These are phyloP conservation scores for Clarias batrachus DNA, from an alignment of 2,113 vertebrate species.

Conservation along the genomic window DNA sequence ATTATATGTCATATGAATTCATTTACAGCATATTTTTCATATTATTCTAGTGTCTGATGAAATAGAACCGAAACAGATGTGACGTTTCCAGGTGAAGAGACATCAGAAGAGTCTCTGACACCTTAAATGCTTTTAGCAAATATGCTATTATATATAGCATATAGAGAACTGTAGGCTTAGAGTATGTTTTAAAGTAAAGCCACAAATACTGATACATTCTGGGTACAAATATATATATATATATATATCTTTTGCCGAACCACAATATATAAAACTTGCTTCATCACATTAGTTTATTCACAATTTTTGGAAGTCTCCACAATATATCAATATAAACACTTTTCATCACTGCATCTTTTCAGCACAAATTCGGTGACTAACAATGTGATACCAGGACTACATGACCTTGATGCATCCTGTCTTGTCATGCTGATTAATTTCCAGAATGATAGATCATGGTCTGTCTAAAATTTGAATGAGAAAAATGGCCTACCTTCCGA, in stretches of 20 bases:
- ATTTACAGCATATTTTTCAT: neutral
- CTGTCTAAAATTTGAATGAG: neutral
- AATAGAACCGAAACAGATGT: too few species aligned
- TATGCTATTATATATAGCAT: too few species aligned
- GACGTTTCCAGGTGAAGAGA: too few species aligned
- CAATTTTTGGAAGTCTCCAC: neutral
- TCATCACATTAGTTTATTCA: neutral
- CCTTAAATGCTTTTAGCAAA: too few species aligned
- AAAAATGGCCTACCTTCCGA: neutral
- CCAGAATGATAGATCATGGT: neutral
- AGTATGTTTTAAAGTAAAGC: neutral
- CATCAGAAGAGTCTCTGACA: neutral
- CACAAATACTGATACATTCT: neutral
- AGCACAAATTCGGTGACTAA: neutral
- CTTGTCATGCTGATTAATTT: conserved; percentile 4
- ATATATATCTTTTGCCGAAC: neutral
- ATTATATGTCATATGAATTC: neutral
- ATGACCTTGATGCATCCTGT: neutral
- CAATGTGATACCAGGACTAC: neutral
- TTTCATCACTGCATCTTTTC: neutral
- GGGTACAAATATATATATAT: neutral
- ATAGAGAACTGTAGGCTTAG: too few species aligned
- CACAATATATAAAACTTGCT: neutral
- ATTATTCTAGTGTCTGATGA: too few species aligned
- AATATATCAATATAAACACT: too few species aligned